Base-by-base conservation (phyloP, 2,888 invertebrate genomes). In the Steinernema carpocapsae region DNA sequence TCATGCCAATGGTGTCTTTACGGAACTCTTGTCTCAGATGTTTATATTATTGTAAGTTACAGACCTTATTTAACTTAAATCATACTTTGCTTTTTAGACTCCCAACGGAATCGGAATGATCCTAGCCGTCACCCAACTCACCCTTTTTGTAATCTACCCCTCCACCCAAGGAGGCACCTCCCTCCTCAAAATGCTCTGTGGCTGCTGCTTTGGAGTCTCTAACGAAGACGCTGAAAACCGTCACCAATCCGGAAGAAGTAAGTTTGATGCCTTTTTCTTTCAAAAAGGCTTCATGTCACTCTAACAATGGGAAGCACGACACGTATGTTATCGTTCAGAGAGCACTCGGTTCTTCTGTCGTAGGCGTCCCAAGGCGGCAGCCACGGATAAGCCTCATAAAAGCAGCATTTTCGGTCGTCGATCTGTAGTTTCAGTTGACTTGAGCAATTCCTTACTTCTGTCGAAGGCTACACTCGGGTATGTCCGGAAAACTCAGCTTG, bases 1-100 rank as follows among this genome's bases (percentile, higher is more conserved):
- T 91, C 93, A 32, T 91, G 91, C 77, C 91, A 92, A 86, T 94
- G 94, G 94, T 90, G 93, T 72, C 86, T 93, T 0, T 94, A 94
- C 88, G 94, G 94, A 26, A 90, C 92, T 79, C 91, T 93, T 52
- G 90, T 94, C 75, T 88, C 91, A 77, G 93, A 94, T 88, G 87
- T 89, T 75, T 94, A 93, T 88, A 90, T 94, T 84, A 90, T 93
- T 83, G 93, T 94, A 89, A 88, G 88, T 80, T 26, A 6, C 29
- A 12, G 24, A 37, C 26, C 24, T 1, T 19, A 22, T 70, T 0
- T 17, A 22, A 17, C 0, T n/a, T 26, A 76, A 4, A 17, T 0
- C 42, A 51, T 7, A 37, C 17, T 7, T 17, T 43, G 24, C 22
- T n/a, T 91, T 90, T 83, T 89, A 93, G 93, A 89, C 92, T 80